Evolutionary conservation across 2,888 invertebrate genomes (phyloP), one percentile per base, ranked within the genome.

Genomic region (Xiphydria camelus): DNA sequence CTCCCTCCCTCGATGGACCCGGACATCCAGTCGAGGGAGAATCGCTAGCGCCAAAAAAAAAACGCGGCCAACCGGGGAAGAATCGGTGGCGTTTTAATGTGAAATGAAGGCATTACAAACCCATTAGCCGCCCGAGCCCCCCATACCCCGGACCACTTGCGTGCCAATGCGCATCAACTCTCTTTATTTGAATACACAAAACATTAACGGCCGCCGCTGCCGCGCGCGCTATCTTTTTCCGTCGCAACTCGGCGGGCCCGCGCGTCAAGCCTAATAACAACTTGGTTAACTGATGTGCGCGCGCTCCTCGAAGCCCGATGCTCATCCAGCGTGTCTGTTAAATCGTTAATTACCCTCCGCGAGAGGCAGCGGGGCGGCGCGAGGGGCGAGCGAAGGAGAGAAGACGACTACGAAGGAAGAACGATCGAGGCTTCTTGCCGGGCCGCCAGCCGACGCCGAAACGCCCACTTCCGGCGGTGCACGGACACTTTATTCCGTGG

Each of bases 41-140:
- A n/a, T n/a, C n/a, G n/a, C n/a, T n/a, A n/a, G n/a, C n/a, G n/a
- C n/a, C n/a, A n/a, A n/a, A n/a, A n/a, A n/a, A n/a, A n/a, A n/a
- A n/a, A n/a, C n/a, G n/a, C n/a, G n/a, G n/a, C n/a, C n/a, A n/a
- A n/a, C n/a, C n/a, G n/a, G 34, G n/a, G 26, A 12, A 17, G 20
- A 25, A 37, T 19, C 10, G 23, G 35, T 50, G 56, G 57, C 55
- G 61, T 68, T 70, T 68, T 63, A 66, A 68, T 62, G 61, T 61
- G 65, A 61, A 70, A 71, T 66, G 60, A 70, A 69, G 70, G 70
- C 70, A 72, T 71, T 72, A 72, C 70, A 71, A 73, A 70, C 58
- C 61, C 72, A 70, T 73, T 71, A 71, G 64, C 60, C 49, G 64
- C 60, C 49, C 47, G 48, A 29, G 12, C 6, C 29, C 12, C 29